Base-by-base conservation (phyloP, 2,113 vertebrate species). In the Festucalex cinctus region DNA sequence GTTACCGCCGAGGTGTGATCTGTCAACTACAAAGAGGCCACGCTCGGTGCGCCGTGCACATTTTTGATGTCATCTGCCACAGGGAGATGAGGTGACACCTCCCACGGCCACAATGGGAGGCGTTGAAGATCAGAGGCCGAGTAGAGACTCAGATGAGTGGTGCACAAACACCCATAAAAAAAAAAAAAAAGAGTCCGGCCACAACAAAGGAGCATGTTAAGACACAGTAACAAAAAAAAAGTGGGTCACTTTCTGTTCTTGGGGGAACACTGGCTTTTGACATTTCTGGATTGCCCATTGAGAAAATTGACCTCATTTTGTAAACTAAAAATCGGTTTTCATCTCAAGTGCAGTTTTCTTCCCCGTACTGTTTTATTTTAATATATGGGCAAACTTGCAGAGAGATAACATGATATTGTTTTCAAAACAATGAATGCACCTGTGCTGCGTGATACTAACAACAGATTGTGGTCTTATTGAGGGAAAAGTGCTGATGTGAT, bases 1-100 rank as follows among this genome's bases (percentile, higher is more conserved):
- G 77, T 77, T 80, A 65, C 8, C 58, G 71, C 78, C 77, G 73
- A 82, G 68, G 76, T 73, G 71, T 75, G 70, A 65, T 79, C 82
- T 85, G 79, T 90, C 78, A 58, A 70, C 39, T 53, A 22, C 70
- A 26, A 32, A 51, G 26, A 73, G 73, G 66, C 65, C 58, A 35
- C 43, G 63, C 68, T 69, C 41, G 6, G 57, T 56, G 62, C 13
- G 4, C 22, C 26, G 54, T 63, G 64, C 56, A 24, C 62, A 63
- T 41, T 46, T 83, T 83, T 82, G 81, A 84, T 78, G 77, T 70
- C 66, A 78, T 58, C 1, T 66, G 71, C 20, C 70, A 76, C 63
- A 37, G 81, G 78, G 76, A 70, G 12, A 62, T 65, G 49, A 65
- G 70, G 70, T 57, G 71, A 75, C 63, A n/a, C 66, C 73, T 74